phyloP scores from a whole-genome alignment of 2,888 invertebrate genomes.

The Azorinus chamasolen region DNA sequence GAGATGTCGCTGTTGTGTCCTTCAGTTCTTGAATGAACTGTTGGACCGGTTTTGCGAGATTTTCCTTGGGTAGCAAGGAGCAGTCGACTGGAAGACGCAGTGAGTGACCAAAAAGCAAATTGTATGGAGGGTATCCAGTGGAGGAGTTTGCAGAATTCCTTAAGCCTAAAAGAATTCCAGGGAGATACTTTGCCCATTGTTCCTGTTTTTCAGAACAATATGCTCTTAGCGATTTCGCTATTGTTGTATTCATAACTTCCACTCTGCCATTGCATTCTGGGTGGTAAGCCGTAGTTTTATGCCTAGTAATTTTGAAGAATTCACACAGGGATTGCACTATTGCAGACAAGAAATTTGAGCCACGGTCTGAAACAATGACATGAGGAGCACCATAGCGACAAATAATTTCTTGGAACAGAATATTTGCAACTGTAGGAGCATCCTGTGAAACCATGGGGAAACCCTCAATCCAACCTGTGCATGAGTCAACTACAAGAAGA shows the following conservation, averaged over 20 bases:
- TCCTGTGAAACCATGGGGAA: constrained; percentile 55
- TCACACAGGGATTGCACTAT: constrained; percentile 49
- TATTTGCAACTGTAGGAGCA: constrained; percentile 46
- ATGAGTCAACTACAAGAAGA: constrained; percentile 45
- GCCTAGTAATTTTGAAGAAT: constrained; percentile 48
- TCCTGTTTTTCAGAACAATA: constrained; percentile 43
- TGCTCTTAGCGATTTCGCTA: constrained; percentile 41
- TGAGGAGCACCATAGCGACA: constrained; percentile 55
- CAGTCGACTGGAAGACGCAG: constrained; percentile 22
- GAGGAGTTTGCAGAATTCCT: constrained; percentile 6
- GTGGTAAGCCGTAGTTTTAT: constrained; percentile 49
- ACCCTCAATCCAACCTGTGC: constrained; percentile 57
- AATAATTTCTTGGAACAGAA: constrained; percentile 53
- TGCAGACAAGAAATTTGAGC: constrained; percentile 59
- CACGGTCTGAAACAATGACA: constrained; percentile 35
- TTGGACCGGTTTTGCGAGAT: constrained; percentile 1
- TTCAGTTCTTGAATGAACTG: constrained; percentile 25
- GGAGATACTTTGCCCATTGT: constrained; percentile 40
- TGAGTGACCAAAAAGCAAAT: constrained; percentile 23
- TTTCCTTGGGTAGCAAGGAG: constrained; percentile 36
- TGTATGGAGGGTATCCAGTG: constrained; percentile 7
- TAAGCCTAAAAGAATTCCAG: constrained; percentile 57
- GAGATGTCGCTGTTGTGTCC: constrained; percentile 2
- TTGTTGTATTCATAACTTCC: constrained; percentile 35
- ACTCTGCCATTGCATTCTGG: constrained; percentile 49